Conservation (phyloP, 2,888 invertebrate genomes). For the Nemotelus pantherinus region DNA sequence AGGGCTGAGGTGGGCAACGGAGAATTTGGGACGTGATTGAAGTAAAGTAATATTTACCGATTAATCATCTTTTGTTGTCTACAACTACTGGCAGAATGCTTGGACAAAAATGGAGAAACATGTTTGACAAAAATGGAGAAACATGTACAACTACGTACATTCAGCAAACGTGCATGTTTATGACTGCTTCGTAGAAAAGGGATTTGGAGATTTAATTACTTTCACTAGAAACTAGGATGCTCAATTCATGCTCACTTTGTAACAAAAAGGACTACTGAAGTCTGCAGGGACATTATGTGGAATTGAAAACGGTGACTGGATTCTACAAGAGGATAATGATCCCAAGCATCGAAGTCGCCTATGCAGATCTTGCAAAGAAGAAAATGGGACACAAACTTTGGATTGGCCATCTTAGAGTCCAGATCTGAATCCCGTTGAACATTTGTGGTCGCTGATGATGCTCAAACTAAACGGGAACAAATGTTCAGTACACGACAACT, state of each 20-base stretch:
- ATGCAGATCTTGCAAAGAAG: neutral
- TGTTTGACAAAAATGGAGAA: neutral
- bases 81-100: neutral
- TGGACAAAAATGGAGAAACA: neutral
- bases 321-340: neutral
- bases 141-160: neutral
- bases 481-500: too few relatives aligned
- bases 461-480: neutral
- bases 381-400: neutral
- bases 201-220: too few relatives aligned
- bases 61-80: too few relatives aligned
- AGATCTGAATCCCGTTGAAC: neutral
- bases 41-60: too few relatives aligned
- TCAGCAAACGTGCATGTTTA: neutral
- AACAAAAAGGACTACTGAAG: neutral
- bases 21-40: too few relatives aligned
- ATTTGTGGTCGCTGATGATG: neutral
- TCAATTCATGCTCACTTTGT: neutral
- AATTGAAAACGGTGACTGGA: neutral
- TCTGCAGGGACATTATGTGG: neutral
- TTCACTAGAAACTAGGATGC: neutral
- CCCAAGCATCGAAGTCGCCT: neutral
- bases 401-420: neutral
- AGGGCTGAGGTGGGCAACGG: neutral
- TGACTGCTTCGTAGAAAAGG: too few relatives aligned